Conservation (phyloP, 2,797 vertebrate species). For the Alectoris magna region DNA sequence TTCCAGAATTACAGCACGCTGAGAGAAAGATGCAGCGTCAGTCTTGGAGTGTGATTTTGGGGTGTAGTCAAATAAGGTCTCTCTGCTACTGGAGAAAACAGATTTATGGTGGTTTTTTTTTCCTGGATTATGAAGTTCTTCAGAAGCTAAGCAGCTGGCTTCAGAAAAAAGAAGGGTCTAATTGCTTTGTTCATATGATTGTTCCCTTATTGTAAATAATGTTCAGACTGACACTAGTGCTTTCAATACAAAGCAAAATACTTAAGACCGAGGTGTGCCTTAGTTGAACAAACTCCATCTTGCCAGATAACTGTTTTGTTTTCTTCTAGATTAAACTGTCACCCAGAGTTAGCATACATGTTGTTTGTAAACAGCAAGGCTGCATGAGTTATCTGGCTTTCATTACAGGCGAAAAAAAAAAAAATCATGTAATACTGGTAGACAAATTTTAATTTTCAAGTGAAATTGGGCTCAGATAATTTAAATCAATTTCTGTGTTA, state of each 20-base stretch:
- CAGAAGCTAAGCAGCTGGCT: not conserved
- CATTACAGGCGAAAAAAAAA: constrained; percentile 26
- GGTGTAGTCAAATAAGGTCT: constrained; percentile 21
- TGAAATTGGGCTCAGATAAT: not conserved
- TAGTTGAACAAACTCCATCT: not conserved
- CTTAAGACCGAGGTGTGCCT: not conserved
- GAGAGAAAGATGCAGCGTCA: constrained; percentile 24
- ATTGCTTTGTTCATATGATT: not conserved
- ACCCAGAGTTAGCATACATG: not conserved
- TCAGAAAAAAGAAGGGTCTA: not conserved
- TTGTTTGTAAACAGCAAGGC: not conserved
- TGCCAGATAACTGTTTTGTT: constrained; percentile 28
- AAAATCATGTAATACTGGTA: not conserved
- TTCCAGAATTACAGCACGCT: constrained; percentile 9
- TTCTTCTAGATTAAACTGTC: constrained; percentile 45
- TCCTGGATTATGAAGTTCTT: constrained; percentile 34
- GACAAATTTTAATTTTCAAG: constrained; percentile 18
- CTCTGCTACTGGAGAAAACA: constrained; percentile 22
- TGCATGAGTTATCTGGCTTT: constrained; percentile 12
- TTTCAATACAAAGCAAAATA: not conserved
- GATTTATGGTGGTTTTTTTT: constrained; percentile 2
- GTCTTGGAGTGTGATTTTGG: constrained; percentile 28
- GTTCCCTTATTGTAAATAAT: not conserved
- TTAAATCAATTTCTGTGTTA: constrained; percentile 22
- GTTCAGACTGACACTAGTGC: not conserved